These are phyloP conservation scores for Drosophila nasuta DNA, from an alignment of 1,140 invertebrate species.

Conservation along the genomic window DNA sequence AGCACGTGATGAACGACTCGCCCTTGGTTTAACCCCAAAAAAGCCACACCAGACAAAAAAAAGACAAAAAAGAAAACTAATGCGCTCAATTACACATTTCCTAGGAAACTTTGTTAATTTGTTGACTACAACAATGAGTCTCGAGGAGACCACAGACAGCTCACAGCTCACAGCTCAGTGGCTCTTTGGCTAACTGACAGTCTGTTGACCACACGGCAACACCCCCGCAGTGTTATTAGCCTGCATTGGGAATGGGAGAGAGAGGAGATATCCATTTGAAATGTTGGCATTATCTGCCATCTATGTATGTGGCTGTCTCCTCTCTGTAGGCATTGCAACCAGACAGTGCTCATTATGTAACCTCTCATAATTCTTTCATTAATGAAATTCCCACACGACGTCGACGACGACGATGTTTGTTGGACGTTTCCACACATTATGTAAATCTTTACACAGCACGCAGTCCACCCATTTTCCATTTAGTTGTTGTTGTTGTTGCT, in stretches of 20 bases:
- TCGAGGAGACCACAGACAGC: slow-evolving; percentile 5
- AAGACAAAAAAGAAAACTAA: slow-evolving; percentile 21
- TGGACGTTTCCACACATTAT: slow-evolving; percentile 66
- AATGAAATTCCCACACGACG: slow-evolving; percentile 81
- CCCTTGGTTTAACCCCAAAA: slow-evolving; percentile 34
- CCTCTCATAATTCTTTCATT: slow-evolving; percentile 83
- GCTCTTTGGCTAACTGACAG: slow-evolving; percentile 8
- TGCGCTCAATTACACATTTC: slow-evolving; percentile 72
- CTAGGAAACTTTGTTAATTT: slow-evolving; percentile 78
- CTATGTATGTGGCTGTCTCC: slow-evolving; percentile 9
- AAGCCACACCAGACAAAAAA: background rate
- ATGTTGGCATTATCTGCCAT: slow-evolving; percentile 51
- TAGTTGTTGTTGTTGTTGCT: slow-evolving; percentile 14
- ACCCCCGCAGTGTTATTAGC: slow-evolving; percentile 62
- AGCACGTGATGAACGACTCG: slow-evolving; percentile 41
- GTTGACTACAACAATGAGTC: slow-evolving; percentile 69
- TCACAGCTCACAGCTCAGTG: background rate
- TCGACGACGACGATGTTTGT: slow-evolving; percentile 50
- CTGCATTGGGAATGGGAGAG: background rate
- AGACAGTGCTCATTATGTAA: slow-evolving; percentile 74
- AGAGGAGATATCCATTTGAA: slow-evolving; percentile 25
- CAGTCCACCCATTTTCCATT: slow-evolving; percentile 57
- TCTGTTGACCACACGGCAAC: slow-evolving; percentile 28
- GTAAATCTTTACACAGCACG: slow-evolving; percentile 78
- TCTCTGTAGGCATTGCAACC: slow-evolving; percentile 12